Base-by-base conservation (phyloP, 2,888 invertebrate species). In the Tachina grossa region DNA sequence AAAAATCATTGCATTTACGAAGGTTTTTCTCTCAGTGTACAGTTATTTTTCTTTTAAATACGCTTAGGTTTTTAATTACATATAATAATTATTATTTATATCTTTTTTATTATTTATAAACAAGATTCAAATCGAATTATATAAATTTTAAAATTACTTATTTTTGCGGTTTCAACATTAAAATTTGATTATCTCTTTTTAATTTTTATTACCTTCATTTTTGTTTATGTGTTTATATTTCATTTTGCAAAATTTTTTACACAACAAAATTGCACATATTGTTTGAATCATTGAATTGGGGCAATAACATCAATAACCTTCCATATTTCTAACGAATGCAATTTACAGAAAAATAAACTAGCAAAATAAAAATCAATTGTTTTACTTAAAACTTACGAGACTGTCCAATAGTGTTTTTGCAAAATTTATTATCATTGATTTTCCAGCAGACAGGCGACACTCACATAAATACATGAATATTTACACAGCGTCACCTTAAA, bases 291-390 rank as follows among this genome's bases (percentile, higher is more conserved):
- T 43, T 49, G 43, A 83, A 69, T 74, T 83, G 45, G 83, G 78
- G 61, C 78, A 83, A 68, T 49, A 65, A 61, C 53, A 72, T 59
- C 53, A 69, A 69, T 49, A 68, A 75, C 51, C 31, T 31, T 63
- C 47, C 49, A 74, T 63, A 79, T 74, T 71, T 79, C 49, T 63
- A 53, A 10, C 31, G 45, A 81, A 39, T 39, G 47, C 45, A 59
- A 49, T 43, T 59, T 43, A 76, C n/a, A 16, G 16, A 49, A 39
- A 72, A 59, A 43, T 31, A 31, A 31, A 31, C 2, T 4, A 31
- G 4, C 2, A 31, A 31, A 31, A 31, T n/a, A 65, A 72, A 66
- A 66, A 51, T 71, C 61, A 55, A 76, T 65, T 76, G 63, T 75
- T 81, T 47, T 41, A 16, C 22, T 57, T 43, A 68, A 11, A 69